A percentile compares a stretch with the other conserved stretches of the same genome.
These are phyloP conservation scores for Nothobranchius furzeri DNA, from an alignment of 2,113 vertebrate genomes.

Conservation along the genomic window DNA sequence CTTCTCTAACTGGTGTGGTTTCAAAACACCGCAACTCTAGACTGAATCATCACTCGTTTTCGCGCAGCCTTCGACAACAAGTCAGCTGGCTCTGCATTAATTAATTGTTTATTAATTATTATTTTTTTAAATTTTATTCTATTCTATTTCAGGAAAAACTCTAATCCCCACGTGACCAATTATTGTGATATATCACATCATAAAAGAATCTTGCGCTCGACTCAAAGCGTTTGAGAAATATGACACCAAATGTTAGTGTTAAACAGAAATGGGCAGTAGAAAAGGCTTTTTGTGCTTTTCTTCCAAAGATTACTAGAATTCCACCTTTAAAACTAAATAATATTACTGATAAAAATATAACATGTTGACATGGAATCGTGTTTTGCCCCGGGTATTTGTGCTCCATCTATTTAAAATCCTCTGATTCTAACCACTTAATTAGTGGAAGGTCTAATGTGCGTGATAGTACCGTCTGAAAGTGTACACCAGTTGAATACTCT, in stretches of 20 bases:
- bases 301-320: background rate
- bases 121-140: background rate
- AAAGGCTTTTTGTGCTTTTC: background rate
- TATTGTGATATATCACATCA: slow-evolving; percentile 1
- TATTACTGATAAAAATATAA: background rate
- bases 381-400: background rate
- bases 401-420: background rate
- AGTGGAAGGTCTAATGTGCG: background rate
- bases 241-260: background rate
- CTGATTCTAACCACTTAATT: background rate
- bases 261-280: background rate
- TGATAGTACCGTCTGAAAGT: too few relatives aligned
- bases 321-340: background rate
- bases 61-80: background rate
- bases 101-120: background rate
- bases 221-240: background rate
- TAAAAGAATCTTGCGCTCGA: background rate
- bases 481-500: background rate
- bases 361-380: background rate
- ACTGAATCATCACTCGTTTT: slow-evolving; percentile 15
- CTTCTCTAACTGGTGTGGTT: slow-evolving; percentile 9
- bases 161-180: background rate
- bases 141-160: background rate
- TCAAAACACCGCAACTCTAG: slow-evolving; percentile 10
- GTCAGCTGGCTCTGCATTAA: background rate